phyloP scores from a whole-genome alignment of 2,888 invertebrate species.

The Cosmorhoe ocellata region DNA sequence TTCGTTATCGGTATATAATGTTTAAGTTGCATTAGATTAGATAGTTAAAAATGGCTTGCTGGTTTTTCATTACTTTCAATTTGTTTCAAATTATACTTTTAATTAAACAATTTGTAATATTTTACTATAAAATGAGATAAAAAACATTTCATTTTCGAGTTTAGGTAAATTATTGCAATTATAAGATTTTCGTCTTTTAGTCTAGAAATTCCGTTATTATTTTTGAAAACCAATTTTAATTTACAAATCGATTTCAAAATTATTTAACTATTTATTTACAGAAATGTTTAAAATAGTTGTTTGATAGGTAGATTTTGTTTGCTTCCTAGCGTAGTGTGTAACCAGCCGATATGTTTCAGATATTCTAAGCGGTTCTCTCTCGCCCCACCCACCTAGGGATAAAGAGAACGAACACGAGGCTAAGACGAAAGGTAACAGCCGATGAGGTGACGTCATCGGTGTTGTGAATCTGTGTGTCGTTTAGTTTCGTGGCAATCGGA shows the following conservation, averaged over 20 bases:
- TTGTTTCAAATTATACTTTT: too few species aligned
- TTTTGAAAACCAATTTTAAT: too few species aligned
- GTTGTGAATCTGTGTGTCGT: constrained; percentile 55
- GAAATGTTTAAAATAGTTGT: not conserved
- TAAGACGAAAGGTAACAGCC: constrained; percentile 86
- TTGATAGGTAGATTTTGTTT: constrained; percentile 4
- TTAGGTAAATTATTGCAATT: too few species aligned
- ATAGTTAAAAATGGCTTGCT: constrained; percentile 5
- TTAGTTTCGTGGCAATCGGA: constrained; percentile 44
- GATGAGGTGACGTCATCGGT: constrained; percentile 36
- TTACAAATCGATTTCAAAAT: not conserved
- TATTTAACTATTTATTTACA: not conserved
- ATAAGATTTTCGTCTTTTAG: too few species aligned
- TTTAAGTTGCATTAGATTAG: constrained; percentile 13
- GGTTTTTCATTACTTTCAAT: too few species aligned
- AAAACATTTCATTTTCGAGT: too few species aligned
- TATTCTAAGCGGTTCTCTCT: constrained; percentile 89
- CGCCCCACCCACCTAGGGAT: constrained; percentile 82
- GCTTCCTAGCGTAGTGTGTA: constrained; percentile 27
- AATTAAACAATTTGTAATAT: too few species aligned
- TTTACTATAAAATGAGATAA: too few species aligned
- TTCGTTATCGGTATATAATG: not conserved
- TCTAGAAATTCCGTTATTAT: too few species aligned
- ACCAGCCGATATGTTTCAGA: constrained; percentile 82
- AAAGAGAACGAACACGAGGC: constrained; percentile 89